Evolutionary conservation across 2,888 invertebrate genomes (phyloP), one percentile per base, ranked within the genome.

Genomic region (Eudemis profundana): DNA sequence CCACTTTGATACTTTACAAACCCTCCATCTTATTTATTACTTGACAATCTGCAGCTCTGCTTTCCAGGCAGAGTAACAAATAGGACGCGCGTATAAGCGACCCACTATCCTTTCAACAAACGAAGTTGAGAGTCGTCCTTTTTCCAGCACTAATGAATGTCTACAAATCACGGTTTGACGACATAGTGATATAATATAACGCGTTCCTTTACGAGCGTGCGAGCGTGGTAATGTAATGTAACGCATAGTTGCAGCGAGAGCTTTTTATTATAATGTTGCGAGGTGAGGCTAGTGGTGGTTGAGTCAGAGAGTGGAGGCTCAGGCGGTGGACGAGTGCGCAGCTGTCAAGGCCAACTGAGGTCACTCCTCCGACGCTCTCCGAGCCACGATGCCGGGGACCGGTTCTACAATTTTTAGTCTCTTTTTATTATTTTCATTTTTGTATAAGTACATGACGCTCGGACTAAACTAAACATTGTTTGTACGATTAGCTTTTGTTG

Each of bases 341-440:
- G 90, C 90, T 90, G 91, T 91, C 91, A 91, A 92, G 91, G 91
- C 91, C 91, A 92, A 88, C 82, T 78, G 90, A 89, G 91, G 91
- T 92, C 91, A 92, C 82, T 92, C 89, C 90, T 80, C 91, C 90
- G 88, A 87, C 89, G 89, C 88, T 88, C 89, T 88, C 87, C 83
- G 81, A 84, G 86, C 88, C 86, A 85, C 87, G 86, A 84, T 88
- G 83, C 86, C 84, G 81, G 83, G 72, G 89, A 91, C 91, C 91
- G 91, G 92, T 91, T 91, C 87, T 86, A 90, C 87, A 85, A 90
- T 90, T 90, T 91, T 92, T 89, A 89, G 87, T 87, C 83, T 86
- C 86, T 90, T 91, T 90, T 91, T 91, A 90, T 91, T 91, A 90
- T 91, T 92, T 90, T 91, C 90, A 89, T 92, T 92, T 90, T 91